Evolutionary conservation across 2,113 vertebrate species (phyloP).

Genomic region (Cochlearius cochlearius): DNA sequence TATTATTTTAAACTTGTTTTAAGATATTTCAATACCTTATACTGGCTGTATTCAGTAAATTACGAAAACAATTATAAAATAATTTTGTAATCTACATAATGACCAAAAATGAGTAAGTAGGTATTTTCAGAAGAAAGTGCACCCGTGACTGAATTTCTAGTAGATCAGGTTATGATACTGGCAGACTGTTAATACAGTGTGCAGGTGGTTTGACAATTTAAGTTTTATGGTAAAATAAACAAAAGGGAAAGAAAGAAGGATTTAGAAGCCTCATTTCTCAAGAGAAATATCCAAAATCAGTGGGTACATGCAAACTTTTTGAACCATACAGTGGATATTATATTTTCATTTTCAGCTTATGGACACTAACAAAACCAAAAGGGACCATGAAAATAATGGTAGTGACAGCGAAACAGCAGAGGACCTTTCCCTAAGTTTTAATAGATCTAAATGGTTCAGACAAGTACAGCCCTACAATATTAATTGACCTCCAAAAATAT

Average conservation of each 20-base stretch:
- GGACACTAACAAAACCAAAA: not conserved
- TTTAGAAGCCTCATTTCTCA: not conserved
- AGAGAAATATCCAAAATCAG: not conserved
- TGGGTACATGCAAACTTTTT: not conserved
- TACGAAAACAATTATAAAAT: not conserved
- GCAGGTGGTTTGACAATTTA: not conserved
- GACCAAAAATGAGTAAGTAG: not conserved
- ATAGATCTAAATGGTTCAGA: not conserved
- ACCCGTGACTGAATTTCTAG: not conserved
- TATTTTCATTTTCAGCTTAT: not conserved
- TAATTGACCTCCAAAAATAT: not conserved
- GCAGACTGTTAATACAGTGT: not conserved
- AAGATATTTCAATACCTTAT: not conserved
- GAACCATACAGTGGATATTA: not conserved
- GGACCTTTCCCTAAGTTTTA: not conserved
- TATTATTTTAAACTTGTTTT: not conserved
- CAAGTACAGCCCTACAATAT: not conserved
- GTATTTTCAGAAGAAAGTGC: not conserved
- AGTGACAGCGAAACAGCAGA: not conserved
- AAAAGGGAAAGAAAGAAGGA: not conserved
- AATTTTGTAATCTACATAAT: not conserved
- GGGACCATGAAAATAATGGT: not conserved
- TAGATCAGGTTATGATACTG: not conserved
- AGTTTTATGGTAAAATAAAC: not conserved
- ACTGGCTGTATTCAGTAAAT: not conserved